phyloP scores from a whole-genome alignment of 2,113 vertebrate genomes.

The Philantomba maxwellii region DNA sequence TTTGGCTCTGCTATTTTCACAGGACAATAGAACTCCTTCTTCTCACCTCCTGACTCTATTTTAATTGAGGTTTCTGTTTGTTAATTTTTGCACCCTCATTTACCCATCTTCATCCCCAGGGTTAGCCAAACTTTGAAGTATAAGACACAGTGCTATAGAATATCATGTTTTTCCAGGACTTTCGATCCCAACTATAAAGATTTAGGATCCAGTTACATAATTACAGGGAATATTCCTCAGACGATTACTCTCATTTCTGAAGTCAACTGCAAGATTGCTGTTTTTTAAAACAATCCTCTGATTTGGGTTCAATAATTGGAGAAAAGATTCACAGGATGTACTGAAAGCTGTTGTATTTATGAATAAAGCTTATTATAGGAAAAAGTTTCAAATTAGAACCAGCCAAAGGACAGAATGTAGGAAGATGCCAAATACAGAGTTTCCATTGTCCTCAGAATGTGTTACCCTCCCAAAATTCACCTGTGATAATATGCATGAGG shows the following conservation, averaged over 20 bases:
- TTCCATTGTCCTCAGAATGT: background rate
- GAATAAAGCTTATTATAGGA: background rate
- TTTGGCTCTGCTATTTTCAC: background rate
- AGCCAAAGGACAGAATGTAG: background rate
- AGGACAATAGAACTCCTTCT: background rate
- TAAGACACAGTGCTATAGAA: background rate
- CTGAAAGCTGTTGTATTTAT: background rate
- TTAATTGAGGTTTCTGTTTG: background rate
- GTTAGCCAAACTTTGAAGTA: background rate
- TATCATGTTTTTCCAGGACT: background rate
- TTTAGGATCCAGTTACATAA: background rate
- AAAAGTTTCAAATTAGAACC: background rate
- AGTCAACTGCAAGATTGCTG: background rate
- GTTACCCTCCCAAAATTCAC: background rate
- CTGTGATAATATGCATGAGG: background rate
- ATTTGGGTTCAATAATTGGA: background rate
- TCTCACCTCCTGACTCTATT: background rate
- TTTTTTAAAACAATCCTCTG: background rate
- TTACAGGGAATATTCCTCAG: background rate
- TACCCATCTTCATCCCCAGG: fast-evolving
- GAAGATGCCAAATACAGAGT: background rate
- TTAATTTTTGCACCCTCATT: background rate
- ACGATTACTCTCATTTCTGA: background rate
- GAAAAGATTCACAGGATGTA: background rate
- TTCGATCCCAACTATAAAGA: background rate